Evolutionary conservation across 1,140 invertebrate genomes (phyloP), one percentile per base, ranked within the genome.

Genomic region (Aethina tumida): DNA sequence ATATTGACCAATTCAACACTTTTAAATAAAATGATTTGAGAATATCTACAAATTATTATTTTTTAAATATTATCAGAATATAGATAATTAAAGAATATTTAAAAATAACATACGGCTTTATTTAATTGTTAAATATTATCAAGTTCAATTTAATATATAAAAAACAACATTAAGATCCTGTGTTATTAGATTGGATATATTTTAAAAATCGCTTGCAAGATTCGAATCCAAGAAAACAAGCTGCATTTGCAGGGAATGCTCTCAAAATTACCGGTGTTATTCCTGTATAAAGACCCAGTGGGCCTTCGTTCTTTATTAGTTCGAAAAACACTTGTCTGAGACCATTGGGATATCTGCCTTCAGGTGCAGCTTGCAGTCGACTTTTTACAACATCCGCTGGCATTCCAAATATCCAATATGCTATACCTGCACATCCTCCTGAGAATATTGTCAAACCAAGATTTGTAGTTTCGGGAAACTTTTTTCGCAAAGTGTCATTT

Each of bases 381-480:
- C 92, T 96, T 63, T 98, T 98, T 15, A 97, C 67, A 18, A 97
- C 91, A 73, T 98, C 95, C 28, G 90, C 81, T n/a, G 93, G 91
- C 68, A 98, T 92, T 45, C 86, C 92, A 14, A 97, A 77, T 5
- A 82, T 56, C 94, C 95, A 98, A 65, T 97, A 96, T 48, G 81
- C 77, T 53, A 97, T 89, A 35, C 95, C 95, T 37, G 95, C 93
- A 58, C 78, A 79, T 29, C 94, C 95, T 44, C 95, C 95, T 42
- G 93, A 89, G 47, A 94, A 67, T 33, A 97, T 73, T 0, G 89
- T 94, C 55, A n/a, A n/a, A n/a, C n/a, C n/a, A n/a, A n/a, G n/a
- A n/a, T n/a, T n/a, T n/a, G n/a, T n/a, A n/a, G n/a, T n/a, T n/a
- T n/a, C n/a, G n/a, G n/a, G n/a, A n/a, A n/a, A n/a, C n/a, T n/a